phyloP scores from a whole-genome alignment of 2,113 vertebrate genomes.

The Phaetusa simplex region DNA sequence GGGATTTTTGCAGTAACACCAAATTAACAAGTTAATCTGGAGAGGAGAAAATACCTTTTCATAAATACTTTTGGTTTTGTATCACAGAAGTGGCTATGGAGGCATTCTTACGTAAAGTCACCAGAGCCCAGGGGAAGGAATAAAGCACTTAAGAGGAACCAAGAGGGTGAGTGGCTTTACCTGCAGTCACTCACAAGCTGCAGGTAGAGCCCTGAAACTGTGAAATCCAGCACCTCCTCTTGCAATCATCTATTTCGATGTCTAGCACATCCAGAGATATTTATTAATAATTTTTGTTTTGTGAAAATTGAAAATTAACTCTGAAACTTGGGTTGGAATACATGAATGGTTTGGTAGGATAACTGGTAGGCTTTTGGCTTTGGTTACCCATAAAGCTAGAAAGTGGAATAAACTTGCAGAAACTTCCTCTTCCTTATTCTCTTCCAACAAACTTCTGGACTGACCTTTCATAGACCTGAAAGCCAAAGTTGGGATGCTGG shows the following conservation, averaged over 20 bases:
- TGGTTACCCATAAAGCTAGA: neutral
- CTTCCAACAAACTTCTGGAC: neutral
- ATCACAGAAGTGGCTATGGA: neutral
- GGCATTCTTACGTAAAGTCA: neutral
- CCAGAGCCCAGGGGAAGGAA: neutral
- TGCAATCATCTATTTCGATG: neutral
- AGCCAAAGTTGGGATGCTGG: neutral
- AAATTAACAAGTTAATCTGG: neutral
- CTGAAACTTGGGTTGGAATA: neutral
- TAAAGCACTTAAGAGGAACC: neutral
- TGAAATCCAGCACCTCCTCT: neutral
- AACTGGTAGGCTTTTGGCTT: neutral
- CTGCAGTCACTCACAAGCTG: neutral
- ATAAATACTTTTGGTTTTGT: neutral
- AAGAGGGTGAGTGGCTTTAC: neutral
- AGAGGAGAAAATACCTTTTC: neutral
- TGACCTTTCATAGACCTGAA: neutral
- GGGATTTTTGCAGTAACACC: neutral
- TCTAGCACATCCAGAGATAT: neutral
- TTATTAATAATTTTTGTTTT: neutral
- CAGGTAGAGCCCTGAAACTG: neutral
- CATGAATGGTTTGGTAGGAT: neutral
- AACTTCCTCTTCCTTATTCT: neutral
- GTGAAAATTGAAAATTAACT: neutral
- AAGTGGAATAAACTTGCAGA: neutral